phyloP scores from a whole-genome alignment of 2,113 vertebrate genomes.

The Calidris pugnax region DNA sequence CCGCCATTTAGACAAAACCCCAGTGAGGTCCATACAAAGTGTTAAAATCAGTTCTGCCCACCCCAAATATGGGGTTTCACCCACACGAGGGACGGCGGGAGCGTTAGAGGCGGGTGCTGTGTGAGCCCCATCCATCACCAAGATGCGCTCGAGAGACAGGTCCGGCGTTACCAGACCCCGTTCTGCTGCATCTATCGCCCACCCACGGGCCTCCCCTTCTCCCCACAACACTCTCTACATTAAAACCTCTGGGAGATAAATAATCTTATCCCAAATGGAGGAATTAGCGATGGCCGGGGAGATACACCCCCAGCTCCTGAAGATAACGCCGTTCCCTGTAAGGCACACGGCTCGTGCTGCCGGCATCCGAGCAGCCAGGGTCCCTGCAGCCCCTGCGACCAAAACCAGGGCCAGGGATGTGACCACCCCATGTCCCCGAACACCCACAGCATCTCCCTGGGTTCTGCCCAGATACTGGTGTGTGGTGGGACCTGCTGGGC shows the following conservation, averaged over 20 bases:
- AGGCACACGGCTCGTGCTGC: not conserved
- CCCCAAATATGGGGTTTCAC: not conserved
- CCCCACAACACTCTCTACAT: not conserved
- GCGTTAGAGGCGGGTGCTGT: not conserved
- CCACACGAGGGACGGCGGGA: rapidly evolving
- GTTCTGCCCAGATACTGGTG: not conserved
- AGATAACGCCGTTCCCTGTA: not conserved
- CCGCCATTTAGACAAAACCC: not conserved
- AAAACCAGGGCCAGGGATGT: rapidly evolving
- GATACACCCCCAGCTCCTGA: not conserved
- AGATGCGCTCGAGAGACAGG: not conserved
- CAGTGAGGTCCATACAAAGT: rapidly evolving
- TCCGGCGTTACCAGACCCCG: not conserved
- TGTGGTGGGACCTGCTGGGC: rapidly evolving
- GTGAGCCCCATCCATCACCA: not conserved
- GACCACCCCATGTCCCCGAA: rapidly evolving
- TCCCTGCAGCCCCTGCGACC: rapidly evolving
- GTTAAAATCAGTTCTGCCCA: not conserved
- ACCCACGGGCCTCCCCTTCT: rapidly evolving
- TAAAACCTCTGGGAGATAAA: not conserved
- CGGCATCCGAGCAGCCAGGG: rapidly evolving
- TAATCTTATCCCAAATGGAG: not conserved
- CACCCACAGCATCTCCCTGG: not conserved
- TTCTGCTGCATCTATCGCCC: not conserved
- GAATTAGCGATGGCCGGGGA: not conserved